A percentile compares a stretch with the other conserved stretches of the same genome.
Conservation (phyloP, 2,113 vertebrate genomes). For the Saguinus imperator region DNA sequence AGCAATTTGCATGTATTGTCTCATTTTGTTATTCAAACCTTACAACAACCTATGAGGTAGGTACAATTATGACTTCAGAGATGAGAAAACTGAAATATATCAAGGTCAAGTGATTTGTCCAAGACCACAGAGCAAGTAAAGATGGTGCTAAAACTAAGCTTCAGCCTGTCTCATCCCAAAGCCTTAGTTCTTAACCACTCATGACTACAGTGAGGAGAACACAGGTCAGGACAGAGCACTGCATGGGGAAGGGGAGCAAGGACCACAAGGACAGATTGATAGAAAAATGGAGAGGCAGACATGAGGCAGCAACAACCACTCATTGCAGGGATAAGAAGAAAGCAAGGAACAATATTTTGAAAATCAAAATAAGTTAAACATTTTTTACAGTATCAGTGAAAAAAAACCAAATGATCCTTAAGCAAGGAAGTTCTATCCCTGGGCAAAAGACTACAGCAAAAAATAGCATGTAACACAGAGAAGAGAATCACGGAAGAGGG, state of each 20-base stretch:
- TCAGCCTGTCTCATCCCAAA: not conserved
- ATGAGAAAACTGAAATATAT: not conserved
- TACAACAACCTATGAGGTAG: not conserved
- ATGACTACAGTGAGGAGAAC: not conserved
- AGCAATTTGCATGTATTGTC: not conserved
- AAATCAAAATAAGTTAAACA: constrained; percentile 36
- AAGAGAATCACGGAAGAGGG: not conserved
- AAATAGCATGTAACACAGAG: not conserved
- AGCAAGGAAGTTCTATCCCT: not conserved
- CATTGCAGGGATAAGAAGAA: not conserved
- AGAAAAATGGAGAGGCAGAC: not conserved
- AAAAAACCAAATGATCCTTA: constrained; percentile 11
- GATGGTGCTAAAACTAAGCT: not conserved
- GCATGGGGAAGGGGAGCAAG: not conserved
- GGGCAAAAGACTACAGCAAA: not conserved
- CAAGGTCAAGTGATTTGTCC: not conserved
- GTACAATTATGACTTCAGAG: not conserved
- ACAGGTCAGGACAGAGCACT: not conserved
- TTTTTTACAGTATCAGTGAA: not conserved
- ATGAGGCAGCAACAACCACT: not conserved
- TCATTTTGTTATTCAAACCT: not conserved
- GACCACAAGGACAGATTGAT: not conserved
- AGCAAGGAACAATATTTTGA: not conserved
- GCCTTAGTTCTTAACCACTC: not conserved
- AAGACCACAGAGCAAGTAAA: not conserved